A percentile compares a stretch with the other conserved stretches of the same genome.
phyloP scores from a whole-genome alignment of 2,113 vertebrate genomes.

The Montifringilla adamsi region DNA sequence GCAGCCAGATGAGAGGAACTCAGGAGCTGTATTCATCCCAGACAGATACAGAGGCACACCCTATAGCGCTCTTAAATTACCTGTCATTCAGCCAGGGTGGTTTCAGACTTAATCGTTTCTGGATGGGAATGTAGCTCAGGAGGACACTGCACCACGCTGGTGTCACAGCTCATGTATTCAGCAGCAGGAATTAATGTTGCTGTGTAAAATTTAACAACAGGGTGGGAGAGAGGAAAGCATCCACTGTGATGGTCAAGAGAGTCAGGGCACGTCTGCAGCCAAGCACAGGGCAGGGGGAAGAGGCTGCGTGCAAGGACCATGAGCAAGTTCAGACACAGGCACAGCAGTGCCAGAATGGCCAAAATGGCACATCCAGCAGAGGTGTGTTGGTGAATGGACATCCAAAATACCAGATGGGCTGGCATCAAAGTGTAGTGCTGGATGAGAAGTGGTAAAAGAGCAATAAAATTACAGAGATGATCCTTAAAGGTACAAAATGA shows the following conservation, averaged over 20 bases:
- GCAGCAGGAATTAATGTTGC: constrained; percentile 52
- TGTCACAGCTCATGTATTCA: constrained; percentile 46
- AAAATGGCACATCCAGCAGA: accelerated
- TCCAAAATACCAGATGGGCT: not conserved
- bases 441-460: not conserved
- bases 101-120: constrained; percentile 44
- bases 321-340: not conserved
- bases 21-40: not conserved
- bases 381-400: not conserved
- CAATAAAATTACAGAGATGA: not conserved
- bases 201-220: constrained; percentile 1
- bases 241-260: not conserved
- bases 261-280: not conserved
- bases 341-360: not conserved
- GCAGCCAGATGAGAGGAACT: not conserved
- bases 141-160: constrained; percentile 24
- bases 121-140: constrained; percentile 49
- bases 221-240: not conserved
- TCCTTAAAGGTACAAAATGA: not conserved
- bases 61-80: constrained; percentile 55
- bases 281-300: not conserved
- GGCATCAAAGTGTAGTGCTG: not conserved
- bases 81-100: constrained; percentile 57
- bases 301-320: accelerated
- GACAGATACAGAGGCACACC: constrained; percentile 10